Percentiles rank a stretch among this genome's conserved stretches.
phyloP scores from a whole-genome alignment of 2,113 vertebrate genomes.

The Nanger granti region DNA sequence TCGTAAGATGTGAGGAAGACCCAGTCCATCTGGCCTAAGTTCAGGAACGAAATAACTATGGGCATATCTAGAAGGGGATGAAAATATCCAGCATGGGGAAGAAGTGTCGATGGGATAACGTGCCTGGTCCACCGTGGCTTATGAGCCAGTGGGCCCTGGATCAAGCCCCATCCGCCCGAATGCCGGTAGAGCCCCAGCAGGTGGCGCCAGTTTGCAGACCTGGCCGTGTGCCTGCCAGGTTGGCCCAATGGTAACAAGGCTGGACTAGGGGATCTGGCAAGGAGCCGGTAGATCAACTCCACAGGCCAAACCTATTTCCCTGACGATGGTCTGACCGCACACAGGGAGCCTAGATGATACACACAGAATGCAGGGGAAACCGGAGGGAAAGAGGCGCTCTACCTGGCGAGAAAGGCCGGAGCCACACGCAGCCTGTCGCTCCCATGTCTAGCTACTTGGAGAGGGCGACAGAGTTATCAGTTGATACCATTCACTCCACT shows the following conservation, averaged over 20 bases:
- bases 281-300: neutral
- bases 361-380: neutral
- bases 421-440: neutral
- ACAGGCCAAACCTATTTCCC: neutral
- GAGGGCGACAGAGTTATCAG: neutral
- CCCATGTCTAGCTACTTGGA: neutral
- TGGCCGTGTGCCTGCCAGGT: neutral
- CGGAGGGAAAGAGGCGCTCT: neutral
- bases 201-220: slow-evolving; percentile 36
- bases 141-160: neutral
- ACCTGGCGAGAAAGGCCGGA: neutral
- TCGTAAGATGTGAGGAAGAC: neutral
- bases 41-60: neutral
- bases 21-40: neutral
- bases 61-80: neutral
- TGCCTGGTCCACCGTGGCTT: fast-evolving
- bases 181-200: neutral
- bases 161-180: neutral
- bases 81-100: neutral
- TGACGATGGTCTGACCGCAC: neutral
- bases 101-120: neutral
- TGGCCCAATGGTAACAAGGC: neutral
- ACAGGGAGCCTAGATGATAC: neutral
- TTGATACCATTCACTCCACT: neutral
- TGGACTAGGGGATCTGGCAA: neutral